Conservation (phyloP, 2,797 vertebrate genomes). For the Alfaro cultratus region DNA sequence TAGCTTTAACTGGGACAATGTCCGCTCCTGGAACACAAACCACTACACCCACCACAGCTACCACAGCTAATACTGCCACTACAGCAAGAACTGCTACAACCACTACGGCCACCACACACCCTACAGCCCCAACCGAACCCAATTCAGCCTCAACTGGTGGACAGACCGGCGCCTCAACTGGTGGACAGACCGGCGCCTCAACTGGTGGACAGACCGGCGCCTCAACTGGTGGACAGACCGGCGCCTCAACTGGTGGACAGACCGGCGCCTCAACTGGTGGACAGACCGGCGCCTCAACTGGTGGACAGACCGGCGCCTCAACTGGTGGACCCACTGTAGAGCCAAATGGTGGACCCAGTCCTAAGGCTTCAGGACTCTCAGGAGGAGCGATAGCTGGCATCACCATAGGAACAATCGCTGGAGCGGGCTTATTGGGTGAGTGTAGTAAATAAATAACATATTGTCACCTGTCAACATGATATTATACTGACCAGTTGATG, state of each 20-base stretch:
- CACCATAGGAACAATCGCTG: constrained; percentile 67
- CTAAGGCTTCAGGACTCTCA: constrained; percentile 33
- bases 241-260: accelerated
- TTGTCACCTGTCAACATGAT: background rate
- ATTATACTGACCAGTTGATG: background rate
- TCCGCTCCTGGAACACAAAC: background rate
- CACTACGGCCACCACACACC: background rate
- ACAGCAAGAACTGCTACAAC: no score
- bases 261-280: background rate
- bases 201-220: background rate
- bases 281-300: background rate
- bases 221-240: background rate
- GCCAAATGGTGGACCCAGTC: no score
- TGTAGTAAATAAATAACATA: background rate
- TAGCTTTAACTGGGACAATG: background rate
- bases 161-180: background rate
- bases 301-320: background rate
- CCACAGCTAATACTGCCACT: no score
- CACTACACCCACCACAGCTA: background rate
- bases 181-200: background rate
- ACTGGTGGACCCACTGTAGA: accelerated
- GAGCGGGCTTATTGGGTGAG: constrained; percentile 70
- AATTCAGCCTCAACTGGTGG: no score
- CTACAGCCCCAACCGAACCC: background rate
- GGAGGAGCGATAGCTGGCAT: constrained; percentile 67